Conservation (phyloP, 2,797 vertebrate species). For the Tachyglossus aculeatus region DNA sequence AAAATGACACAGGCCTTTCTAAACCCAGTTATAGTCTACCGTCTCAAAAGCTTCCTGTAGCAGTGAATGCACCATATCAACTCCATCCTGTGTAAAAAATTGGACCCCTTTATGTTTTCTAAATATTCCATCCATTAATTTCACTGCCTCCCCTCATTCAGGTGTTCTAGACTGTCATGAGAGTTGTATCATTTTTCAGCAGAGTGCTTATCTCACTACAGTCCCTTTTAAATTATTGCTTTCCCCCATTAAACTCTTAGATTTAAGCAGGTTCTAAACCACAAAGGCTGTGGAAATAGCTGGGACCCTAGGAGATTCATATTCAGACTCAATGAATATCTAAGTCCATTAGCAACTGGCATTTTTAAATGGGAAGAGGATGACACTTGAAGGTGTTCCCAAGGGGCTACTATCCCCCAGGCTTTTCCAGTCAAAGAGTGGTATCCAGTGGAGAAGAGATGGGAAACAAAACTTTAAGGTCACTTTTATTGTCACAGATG, state of each 20-base stretch:
- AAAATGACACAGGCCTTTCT: background rate
- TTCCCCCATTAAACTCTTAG: no score
- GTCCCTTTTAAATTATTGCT: background rate
- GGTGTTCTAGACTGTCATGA: background rate
- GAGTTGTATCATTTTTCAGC: background rate
- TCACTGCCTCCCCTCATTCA: background rate
- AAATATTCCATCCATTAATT: background rate
- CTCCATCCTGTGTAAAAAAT: background rate
- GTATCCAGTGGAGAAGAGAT: background rate
- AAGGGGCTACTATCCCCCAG: background rate
- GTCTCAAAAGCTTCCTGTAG: fast-evolving
- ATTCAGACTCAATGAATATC: no score
- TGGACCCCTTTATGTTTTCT: background rate
- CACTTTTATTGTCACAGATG: no score
- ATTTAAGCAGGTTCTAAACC: no score
- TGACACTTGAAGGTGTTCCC: background rate
- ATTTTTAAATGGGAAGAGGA: background rate
- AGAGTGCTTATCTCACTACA: background rate
- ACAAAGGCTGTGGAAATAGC: no score
- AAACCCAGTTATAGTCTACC: no score
- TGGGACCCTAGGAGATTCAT: no score
- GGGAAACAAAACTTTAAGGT: no score
- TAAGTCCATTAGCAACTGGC: no score
- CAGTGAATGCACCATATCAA: background rate
- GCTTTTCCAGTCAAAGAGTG: background rate